phyloP scores from a whole-genome alignment of 2,888 invertebrate species.

The Sinohyriopsis cumingii region DNA sequence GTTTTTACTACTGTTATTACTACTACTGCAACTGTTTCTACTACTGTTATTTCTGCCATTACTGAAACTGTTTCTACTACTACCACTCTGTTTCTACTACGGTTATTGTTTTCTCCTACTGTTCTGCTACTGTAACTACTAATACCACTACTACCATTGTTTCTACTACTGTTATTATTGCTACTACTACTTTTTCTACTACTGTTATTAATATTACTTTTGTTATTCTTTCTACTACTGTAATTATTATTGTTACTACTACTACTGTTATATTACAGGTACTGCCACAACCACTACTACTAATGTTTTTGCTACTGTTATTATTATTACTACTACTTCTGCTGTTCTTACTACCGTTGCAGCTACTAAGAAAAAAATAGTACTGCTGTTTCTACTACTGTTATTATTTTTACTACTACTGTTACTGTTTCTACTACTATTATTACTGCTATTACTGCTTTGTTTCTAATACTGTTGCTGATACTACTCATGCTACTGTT shows the following conservation, averaged over 20 bases:
- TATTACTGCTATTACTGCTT: too few relatives aligned
- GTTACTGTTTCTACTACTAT: background rate
- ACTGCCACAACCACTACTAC: conserved; percentile 10
- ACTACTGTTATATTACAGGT: conserved; percentile 3
- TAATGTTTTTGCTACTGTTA: conserved; percentile 5
- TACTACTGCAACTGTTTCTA: too few relatives aligned
- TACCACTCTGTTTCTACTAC: too few relatives aligned
- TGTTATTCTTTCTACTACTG: conserved; percentile 11
- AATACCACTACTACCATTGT: too few relatives aligned
- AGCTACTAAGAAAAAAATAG: background rate
- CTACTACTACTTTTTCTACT: conserved; percentile 6
- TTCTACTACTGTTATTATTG: too few relatives aligned
- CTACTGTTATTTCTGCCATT: too few relatives aligned
- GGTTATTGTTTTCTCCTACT: background rate
- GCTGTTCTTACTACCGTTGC: conserved; percentile 1
- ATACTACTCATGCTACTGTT: conserved; percentile 21
- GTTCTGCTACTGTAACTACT: too few relatives aligned
- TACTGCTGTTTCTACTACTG: too few relatives aligned
- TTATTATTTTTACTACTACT: too few relatives aligned
- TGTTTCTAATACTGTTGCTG: conserved; percentile 9
- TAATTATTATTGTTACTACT: conserved; percentile 4
- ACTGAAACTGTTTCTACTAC: too few relatives aligned
- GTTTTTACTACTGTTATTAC: too few relatives aligned
- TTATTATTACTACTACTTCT: conserved; percentile 1
- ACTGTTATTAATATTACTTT: conserved; percentile 8